Evolutionary conservation across 2,113 vertebrate genomes (phyloP), one percentile per base, ranked within the genome.

Genomic region (Macquaria ambigua): DNA sequence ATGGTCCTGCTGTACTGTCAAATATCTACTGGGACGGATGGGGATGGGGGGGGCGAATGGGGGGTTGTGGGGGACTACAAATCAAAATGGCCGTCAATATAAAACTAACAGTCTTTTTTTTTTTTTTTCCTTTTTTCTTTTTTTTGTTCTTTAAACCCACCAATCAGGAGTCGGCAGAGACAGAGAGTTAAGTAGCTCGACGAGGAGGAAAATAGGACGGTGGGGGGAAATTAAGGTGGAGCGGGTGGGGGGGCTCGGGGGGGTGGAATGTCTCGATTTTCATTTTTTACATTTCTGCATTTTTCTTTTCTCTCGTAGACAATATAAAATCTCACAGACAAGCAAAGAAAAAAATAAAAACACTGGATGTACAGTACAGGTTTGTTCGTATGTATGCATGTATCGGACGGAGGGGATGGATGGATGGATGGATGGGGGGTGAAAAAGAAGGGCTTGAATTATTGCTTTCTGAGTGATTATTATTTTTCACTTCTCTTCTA

Each of bases 311-410:
- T 93, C 83, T 91, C 67, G 71, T 91, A 91, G 93, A 96, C 92
- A 89, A 95, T 95, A 95, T 93, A 96, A 95, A 96, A 95, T 95
- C 87, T 95, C 90, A 96, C 95, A 93, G 91, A 96, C 94, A 95
- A 94, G 95, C 92, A 95, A 93, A 95, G 91, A 89, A 94, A 89
- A 67, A 69, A 87, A 86, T 69, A 81, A 58, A 85, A 84, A 71
- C 71, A 92, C 79, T 77, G 78, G 69, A 86, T 86, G 83, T 77
- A 70, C 88, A 89, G 83, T 77, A 70, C 88, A 89, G 86, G 86
- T 84, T n/a, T 69, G 78, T 28, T 31, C 18, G 68, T 48, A 4
- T 70, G 86, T 84, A 66, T 73, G 86, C 39, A 89, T 82, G 87
- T 74, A 39, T 66, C 11, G 52, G 85, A 76, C 48, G 70, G 73